Conservation (phyloP, 2,888 invertebrate species). For the Phengaris arion region DNA sequence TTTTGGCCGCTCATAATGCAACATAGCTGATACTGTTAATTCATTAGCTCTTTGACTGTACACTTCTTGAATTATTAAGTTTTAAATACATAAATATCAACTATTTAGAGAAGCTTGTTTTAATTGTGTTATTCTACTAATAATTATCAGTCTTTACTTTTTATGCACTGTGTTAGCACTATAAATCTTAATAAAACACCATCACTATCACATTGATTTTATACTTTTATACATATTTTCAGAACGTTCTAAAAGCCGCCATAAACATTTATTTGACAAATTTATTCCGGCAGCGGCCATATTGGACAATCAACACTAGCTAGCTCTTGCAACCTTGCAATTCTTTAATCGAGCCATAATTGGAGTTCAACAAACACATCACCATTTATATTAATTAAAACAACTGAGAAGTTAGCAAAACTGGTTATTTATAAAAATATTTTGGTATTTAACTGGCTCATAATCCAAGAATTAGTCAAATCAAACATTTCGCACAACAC, state of each 20-base stretch:
- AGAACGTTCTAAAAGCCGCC: slow-evolving; percentile 38
- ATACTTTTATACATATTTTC: slow-evolving; percentile 14
- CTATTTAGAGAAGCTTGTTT: slow-evolving; percentile 18
- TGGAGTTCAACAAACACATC: slow-evolving; percentile 23
- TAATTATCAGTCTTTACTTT: slow-evolving; percentile 27
- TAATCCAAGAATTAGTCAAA: not conserved
- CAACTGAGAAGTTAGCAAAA: not conserved
- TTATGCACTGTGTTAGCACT: slow-evolving; percentile 28
- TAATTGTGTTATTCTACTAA: slow-evolving; percentile 13
- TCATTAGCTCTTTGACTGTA: slow-evolving; percentile 19
- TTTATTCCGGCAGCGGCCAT: slow-evolving; percentile 43
- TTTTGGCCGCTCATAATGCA: slow-evolving; percentile 69
- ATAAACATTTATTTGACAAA: slow-evolving; percentile 43
- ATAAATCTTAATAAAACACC: slow-evolving; percentile 12
- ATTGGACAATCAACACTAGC: slow-evolving; percentile 39
- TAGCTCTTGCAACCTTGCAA: slow-evolving; percentile 9
- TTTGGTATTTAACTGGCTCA: not conserved
- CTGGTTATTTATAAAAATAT: not conserved
- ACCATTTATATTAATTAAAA: slow-evolving; percentile 7
- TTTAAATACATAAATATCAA: not conserved
- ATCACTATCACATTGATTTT: slow-evolving; percentile 23
- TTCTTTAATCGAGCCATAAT: slow-evolving; percentile 23
- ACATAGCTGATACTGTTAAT: slow-evolving; percentile 54
- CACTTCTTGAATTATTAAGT: slow-evolving; percentile 2
- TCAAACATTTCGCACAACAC: not conserved